Percentiles rank a stretch among this genome's conserved stretches.
Evolutionary conservation across 2,888 invertebrate species (phyloP).

Genomic region (Campaea margaritaria): DNA sequence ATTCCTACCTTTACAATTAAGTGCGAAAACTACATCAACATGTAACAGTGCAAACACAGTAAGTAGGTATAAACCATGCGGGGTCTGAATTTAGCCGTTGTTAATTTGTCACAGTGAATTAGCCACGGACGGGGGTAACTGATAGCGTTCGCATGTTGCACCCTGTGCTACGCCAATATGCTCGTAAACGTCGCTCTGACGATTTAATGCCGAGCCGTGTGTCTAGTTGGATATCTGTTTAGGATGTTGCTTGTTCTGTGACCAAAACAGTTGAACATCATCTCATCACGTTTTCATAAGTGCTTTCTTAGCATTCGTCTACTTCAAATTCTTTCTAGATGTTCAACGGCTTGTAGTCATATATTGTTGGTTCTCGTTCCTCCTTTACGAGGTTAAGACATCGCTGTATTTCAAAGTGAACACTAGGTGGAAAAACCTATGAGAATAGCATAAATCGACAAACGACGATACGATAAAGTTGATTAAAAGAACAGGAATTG

Average conservation of each 20-base stretch:
- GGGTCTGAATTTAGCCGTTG: constrained; percentile 79
- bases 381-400: too few species aligned
- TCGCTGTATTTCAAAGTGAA: too few species aligned
- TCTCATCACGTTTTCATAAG: background rate
- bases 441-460: too few species aligned
- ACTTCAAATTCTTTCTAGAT: too few species aligned
- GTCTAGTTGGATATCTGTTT: constrained; percentile 70
- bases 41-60: constrained; percentile 17
- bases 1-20: constrained; percentile 10
- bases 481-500: too few species aligned
- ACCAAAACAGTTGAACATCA: background rate
- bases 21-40: constrained; percentile 15
- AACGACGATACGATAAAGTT: too few species aligned
- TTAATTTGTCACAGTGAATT: constrained; percentile 85
- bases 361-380: too few species aligned
- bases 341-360: background rate
- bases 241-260: constrained; percentile 34
- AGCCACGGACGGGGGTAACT: constrained; percentile 80
- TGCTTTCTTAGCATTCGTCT: too few species aligned
- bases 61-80: constrained; percentile 40
- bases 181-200: constrained; percentile 77
- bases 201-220: constrained; percentile 78
- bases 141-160: constrained; percentile 83
- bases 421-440: too few species aligned
- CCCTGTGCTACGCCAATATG: constrained; percentile 81